These are phyloP conservation scores for Micrasema minimum DNA, from an alignment of 1,140 invertebrate genomes.

Conservation along the genomic window DNA sequence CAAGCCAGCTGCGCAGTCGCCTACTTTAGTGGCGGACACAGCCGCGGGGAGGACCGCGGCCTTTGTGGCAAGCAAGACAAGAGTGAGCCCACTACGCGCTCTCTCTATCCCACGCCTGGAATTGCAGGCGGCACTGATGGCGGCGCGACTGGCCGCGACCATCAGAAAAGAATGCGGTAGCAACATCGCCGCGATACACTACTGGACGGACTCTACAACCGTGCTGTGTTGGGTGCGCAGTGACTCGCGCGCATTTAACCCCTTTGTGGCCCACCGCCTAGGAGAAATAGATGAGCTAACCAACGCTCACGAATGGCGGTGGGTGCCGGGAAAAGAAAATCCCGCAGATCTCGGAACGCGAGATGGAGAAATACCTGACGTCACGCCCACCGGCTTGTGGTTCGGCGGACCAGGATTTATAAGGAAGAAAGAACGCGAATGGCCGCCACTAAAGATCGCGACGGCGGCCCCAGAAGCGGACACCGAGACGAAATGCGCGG, in stretches of 20 bases:
- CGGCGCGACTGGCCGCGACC: constrained; percentile 14
- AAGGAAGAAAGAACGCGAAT: background rate
- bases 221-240: constrained; percentile 49
- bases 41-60: constrained; percentile 11
- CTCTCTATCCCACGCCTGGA: constrained; percentile 35
- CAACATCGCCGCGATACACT: background rate
- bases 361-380: background rate
- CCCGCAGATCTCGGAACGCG: constrained; percentile 54
- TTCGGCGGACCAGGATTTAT: background rate
- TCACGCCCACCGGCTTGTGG: background rate
- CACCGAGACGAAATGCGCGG: background rate
- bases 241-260: constrained; percentile 41
- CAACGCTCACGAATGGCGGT: constrained; percentile 47
- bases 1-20: constrained; percentile 45
- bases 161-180: constrained; percentile 13
- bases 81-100: constrained; percentile 47
- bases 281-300: constrained; percentile 50
- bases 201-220: constrained; percentile 48
- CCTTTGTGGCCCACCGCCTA: constrained; percentile 46
- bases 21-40: constrained; percentile 39
- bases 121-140: constrained; percentile 37
- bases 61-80: constrained; percentile 49
- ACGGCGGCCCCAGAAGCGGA: background rate
- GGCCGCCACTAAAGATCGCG: background rate
- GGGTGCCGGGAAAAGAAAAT: constrained; percentile 53